Conservation (phyloP, 2,113 vertebrate genomes). For the Morone saxatilis region DNA sequence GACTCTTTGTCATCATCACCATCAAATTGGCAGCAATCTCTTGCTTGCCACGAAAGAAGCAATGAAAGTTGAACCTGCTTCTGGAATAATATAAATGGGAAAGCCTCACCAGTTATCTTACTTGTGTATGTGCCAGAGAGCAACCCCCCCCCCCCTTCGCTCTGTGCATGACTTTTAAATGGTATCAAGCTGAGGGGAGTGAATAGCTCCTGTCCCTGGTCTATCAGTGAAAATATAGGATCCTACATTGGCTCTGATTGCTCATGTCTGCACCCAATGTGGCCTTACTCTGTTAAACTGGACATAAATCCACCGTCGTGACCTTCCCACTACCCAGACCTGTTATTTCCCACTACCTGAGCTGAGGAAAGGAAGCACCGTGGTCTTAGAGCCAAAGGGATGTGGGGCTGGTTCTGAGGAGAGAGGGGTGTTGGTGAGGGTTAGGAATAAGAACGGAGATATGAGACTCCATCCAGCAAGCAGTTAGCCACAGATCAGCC, state of each 20-base stretch:
- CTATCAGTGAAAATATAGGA: constrained; percentile 60
- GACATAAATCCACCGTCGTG: constrained; percentile 55
- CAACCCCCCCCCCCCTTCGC: not conserved
- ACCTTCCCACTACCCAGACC: constrained; percentile 52
- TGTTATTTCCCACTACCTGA: constrained; percentile 48
- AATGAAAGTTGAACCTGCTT: not conserved
- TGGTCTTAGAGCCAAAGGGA: constrained; percentile 15
- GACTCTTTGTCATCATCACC: constrained; percentile 33
- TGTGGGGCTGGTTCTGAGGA: constrained; percentile 35
- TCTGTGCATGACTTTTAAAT: constrained; percentile 51
- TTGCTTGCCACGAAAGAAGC: constrained; percentile 18
- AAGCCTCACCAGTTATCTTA: constrained; percentile 45
- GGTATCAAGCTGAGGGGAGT: constrained; percentile 38
- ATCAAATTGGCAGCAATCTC: constrained; percentile 42
- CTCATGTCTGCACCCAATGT: constrained; percentile 60
- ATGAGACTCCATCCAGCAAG: constrained; percentile 74
- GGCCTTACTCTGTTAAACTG: constrained; percentile 59
- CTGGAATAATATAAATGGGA: constrained; percentile 36
- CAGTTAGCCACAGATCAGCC: constrained; percentile 85
- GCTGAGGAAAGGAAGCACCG: constrained; percentile 13
- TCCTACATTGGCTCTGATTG: constrained; percentile 51
- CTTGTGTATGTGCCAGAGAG: constrained; percentile 52
- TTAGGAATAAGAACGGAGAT: constrained; percentile 63
- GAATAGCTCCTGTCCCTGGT: constrained; percentile 46
- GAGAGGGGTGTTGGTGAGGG: constrained; percentile 16